These are phyloP conservation scores for Steatocranus sp. DNA, from an alignment of 2,797 vertebrate genomes.

Conservation along the genomic window DNA sequence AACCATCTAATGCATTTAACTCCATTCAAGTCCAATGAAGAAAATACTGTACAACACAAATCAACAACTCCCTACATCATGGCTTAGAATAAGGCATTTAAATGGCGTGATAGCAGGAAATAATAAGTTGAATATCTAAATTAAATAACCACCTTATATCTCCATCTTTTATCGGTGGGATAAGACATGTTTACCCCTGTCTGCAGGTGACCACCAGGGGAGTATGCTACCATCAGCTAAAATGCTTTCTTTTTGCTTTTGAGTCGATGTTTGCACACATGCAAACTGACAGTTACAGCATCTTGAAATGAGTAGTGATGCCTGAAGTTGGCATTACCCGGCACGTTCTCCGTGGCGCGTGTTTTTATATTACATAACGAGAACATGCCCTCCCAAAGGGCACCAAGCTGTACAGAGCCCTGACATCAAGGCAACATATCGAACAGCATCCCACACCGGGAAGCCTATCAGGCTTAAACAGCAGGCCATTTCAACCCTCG, in stretches of 20 bases:
- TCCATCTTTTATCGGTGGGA: background rate
- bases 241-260: background rate
- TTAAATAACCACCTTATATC: background rate
- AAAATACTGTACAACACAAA: background rate
- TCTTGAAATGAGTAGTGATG: slow-evolving; percentile 24
- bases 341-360: slow-evolving; percentile 62
- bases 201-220: background rate
- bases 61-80: slow-evolving; percentile 15
- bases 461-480: background rate
- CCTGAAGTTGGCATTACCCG: slow-evolving; percentile 4
- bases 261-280: background rate
- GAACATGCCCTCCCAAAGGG: slow-evolving; percentile 54
- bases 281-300: slow-evolving; percentile 4
- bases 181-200: background rate
- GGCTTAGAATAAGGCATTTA: slow-evolving; percentile 57
- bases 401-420: slow-evolving; percentile 37
- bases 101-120: slow-evolving; percentile 17
- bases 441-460: slow-evolving; percentile 17
- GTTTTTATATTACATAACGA: slow-evolving; percentile 58
- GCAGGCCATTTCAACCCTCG: background rate
- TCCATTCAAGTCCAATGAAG: background rate
- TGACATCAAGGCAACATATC: slow-evolving; percentile 46
- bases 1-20: background rate
- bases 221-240: background rate
- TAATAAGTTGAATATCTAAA: background rate